A percentile compares a stretch with the other conserved stretches of the same genome.
These are phyloP conservation scores for Gymnorhina tibicen DNA, from an alignment of 2,113 vertebrate species.

Conservation along the genomic window DNA sequence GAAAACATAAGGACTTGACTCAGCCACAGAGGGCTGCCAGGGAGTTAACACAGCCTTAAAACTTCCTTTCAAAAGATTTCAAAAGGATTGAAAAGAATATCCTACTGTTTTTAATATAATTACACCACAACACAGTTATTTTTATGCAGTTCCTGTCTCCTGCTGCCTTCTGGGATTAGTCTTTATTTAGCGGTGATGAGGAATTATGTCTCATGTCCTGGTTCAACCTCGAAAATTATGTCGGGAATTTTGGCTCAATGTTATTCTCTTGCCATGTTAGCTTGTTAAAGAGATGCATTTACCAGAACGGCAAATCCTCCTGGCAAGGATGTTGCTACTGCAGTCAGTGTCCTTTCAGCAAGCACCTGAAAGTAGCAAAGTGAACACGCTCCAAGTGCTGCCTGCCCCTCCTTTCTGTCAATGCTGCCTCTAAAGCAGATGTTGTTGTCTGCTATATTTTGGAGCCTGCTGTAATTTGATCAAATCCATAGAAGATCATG, in stretches of 20 bases:
- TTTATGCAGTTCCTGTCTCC: background rate
- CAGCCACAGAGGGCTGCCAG: background rate
- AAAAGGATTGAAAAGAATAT: background rate
- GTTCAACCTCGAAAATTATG: background rate
- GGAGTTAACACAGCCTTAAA: background rate
- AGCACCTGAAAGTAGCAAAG: background rate
- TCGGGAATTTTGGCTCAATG: background rate
- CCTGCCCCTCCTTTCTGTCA: background rate
- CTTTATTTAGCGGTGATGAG: background rate
- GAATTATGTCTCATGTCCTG: background rate
- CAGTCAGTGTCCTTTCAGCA: background rate
- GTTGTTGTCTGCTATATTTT: background rate
- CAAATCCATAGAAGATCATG: background rate
- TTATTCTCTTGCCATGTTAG: background rate
- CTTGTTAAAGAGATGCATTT: background rate
- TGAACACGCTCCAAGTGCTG: fast-evolving
- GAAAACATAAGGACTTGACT: background rate
- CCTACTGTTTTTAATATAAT: slow-evolving; percentile 15
- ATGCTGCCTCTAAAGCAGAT: background rate
- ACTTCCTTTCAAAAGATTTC: background rate
- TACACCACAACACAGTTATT: background rate
- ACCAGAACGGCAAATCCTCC: background rate
- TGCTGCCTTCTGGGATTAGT: background rate
- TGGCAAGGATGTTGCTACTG: background rate
- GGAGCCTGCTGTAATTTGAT: background rate